phyloP scores from a whole-genome alignment of 2,113 vertebrate species.

The Anas platyrhynchos region DNA sequence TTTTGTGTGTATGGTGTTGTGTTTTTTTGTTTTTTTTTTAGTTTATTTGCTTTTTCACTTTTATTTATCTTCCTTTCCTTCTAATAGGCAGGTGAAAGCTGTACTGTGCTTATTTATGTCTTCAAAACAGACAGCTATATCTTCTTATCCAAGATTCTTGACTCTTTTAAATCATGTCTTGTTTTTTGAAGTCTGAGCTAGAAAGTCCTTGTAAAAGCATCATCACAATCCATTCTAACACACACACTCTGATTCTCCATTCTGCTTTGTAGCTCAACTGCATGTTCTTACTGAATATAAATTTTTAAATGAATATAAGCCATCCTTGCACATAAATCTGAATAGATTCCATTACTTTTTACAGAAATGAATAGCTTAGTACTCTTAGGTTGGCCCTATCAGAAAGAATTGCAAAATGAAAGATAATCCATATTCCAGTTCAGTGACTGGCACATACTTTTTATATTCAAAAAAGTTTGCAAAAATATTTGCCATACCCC shows the following conservation, averaged over 20 bases:
- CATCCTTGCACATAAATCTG: not conserved
- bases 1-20: too few relatives aligned
- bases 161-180: not conserved
- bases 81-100: constrained; percentile 13
- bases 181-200: not conserved
- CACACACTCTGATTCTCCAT: not conserved
- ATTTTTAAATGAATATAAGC: not conserved
- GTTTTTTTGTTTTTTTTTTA: not conserved
- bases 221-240: not conserved
- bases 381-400: not conserved
- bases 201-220: not conserved
- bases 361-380: not conserved
- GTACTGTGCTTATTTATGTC: not conserved
- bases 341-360: not conserved
- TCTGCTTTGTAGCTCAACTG: not conserved
- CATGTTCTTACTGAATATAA: not conserved
- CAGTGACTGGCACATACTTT: not conserved
- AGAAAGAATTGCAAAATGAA: not conserved
- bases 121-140: not conserved
- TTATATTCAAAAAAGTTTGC: not conserved
- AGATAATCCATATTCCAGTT: not conserved
- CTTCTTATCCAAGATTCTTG: not conserved
- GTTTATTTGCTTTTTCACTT: constrained; percentile 35
- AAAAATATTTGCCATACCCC: not conserved
- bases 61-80: not conserved